Conservation (phyloP, 1,140 invertebrate species). For the Araneus ventricosus region DNA sequence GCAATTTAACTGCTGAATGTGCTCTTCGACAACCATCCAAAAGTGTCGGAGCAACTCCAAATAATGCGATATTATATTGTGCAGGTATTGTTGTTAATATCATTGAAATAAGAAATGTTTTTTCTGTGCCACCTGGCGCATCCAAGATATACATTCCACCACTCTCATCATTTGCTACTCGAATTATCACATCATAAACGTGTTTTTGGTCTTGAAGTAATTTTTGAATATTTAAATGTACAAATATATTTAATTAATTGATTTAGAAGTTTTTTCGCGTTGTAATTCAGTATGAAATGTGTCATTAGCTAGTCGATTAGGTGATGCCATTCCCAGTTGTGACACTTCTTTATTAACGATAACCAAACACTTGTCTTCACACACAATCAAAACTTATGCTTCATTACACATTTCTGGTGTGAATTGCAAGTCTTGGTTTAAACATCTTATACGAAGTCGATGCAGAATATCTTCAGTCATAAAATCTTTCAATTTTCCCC, state of each 20-base stretch:
- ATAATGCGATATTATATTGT: conserved; percentile 80
- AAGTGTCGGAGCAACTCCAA: conserved; percentile 82
- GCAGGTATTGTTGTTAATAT: conserved; percentile 75
- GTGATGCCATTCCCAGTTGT: neutral
- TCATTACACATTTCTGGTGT: neutral
- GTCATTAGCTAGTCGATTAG: neutral
- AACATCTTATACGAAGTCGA: neutral
- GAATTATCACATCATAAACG: neutral
- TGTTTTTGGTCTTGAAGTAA: neutral
- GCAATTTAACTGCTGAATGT: conserved; percentile 82
- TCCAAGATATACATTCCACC: conserved; percentile 75
- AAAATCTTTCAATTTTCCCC: no score
- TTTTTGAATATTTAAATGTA: neutral
- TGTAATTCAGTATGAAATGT: neutral
- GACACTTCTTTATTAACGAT: neutral
- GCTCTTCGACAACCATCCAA: conserved; percentile 81
- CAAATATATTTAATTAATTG: neutral
- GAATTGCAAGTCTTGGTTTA: neutral
- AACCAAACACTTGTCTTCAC: neutral
- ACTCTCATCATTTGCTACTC: neutral
- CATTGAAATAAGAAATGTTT: conserved; percentile 78
- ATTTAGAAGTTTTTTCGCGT: neutral
- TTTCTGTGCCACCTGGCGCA: conserved; percentile 78
- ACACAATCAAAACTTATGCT: neutral
- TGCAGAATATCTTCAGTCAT: neutral